Evolutionary conservation across 2,888 invertebrate genomes (phyloP).

Genomic region (Leptopilina syphax): DNA sequence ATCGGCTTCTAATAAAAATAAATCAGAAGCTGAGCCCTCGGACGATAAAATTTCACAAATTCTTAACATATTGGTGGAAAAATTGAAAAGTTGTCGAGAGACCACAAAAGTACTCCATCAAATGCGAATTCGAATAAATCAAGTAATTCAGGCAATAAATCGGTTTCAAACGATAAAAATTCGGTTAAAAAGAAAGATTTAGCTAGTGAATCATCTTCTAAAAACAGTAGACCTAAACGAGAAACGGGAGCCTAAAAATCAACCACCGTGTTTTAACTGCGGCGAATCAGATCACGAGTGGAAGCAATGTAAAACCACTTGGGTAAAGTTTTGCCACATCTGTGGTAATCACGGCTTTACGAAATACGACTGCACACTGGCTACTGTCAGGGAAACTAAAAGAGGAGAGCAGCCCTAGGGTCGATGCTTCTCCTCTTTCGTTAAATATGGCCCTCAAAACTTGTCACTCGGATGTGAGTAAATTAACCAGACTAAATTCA

Average conservation of each 20-base stretch:
- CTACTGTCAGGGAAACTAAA: neutral
- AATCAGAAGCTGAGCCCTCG: neutral
- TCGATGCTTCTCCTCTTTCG: neutral
- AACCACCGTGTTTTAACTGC: neutral
- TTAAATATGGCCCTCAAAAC: neutral
- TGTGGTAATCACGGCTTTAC: neutral
- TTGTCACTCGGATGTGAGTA: neutral
- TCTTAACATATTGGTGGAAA: neutral
- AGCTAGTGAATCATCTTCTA: no score
- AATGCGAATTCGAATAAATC: neutral
- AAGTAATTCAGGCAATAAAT: neutral
- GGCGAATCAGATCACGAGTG: neutral
- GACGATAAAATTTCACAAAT: neutral
- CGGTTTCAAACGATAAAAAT: neutral
- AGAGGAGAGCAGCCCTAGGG: neutral
- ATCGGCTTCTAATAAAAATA: neutral
- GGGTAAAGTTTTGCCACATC: slow-evolving; percentile 3
- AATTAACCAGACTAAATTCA: neutral
- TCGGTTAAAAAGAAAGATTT: neutral
- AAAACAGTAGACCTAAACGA: neutral
- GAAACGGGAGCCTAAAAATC: neutral
- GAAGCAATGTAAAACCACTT: neutral
- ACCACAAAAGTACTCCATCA: neutral
- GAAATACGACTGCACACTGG: neutral
- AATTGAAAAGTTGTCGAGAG: neutral